Base-by-base conservation (phyloP, 2,888 invertebrate species). In the Caenorhabditis sp. region DNA sequence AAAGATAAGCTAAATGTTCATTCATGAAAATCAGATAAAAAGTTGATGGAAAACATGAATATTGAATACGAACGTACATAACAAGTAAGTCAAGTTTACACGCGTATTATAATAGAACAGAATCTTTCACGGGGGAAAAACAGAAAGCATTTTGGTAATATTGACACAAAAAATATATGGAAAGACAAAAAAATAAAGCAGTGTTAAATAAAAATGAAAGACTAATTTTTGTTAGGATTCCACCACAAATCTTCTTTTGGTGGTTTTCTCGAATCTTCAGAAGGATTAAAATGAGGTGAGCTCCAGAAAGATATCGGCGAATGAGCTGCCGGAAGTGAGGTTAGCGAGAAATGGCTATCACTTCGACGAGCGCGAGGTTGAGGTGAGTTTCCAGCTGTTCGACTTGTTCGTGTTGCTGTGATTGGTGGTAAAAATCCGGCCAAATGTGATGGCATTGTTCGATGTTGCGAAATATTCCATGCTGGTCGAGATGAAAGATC, bases 211-310 rank as follows among this genome's bases (percentile, higher is more conserved):
- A 54, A 54, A n/a, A 53, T 24, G 10, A 62, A 53, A 23, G 21
- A 62, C 36, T 23, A 62, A 50, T 23, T 43, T 37, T 68, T 73
- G 27, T 51, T 62, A 51, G 66, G 66, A 58, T 68, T 71, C 79
- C 79, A 79, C 79, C 79, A 79, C 8, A 79, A 65, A 62, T 77
- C 76, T 72, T 79, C 79, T 68, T 79, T 79, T 1, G 76, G 79
- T 43, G 79, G 79, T 53, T 79, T 79, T 55, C 63, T 59, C 2
- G 76, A 66, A 51, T 79, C 76, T 64, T 70, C 53, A 5, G 67
- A 67, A 12, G 76, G 77, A 49, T 73, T 69, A 37, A 79, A 79
- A 55, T 76, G 62, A 6, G 77, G 79, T n/a, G 79, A 77, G 23
- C 77, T 66, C 68, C 69, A 71, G 54, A 76, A 68, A 17, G 75